These are phyloP conservation scores for Heliconius erato DNA, from an alignment of 2,888 invertebrate species.

Conservation along the genomic window DNA sequence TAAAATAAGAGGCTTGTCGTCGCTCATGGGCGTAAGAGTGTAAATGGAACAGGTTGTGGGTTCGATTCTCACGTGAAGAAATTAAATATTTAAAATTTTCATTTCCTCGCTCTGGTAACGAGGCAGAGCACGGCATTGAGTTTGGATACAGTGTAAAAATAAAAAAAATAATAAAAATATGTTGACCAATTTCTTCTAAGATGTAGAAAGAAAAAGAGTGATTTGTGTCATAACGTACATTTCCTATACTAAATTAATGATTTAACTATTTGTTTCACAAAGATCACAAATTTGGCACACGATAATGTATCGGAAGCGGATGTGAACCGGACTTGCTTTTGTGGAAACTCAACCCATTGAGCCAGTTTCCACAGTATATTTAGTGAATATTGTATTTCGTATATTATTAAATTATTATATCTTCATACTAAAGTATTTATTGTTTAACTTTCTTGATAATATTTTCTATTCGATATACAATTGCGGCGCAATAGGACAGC, in stretches of 20 bases:
- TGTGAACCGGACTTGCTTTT: conserved; percentile 1
- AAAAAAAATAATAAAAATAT: too few species aligned
- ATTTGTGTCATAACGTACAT: too few species aligned
- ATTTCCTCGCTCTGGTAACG: neutral
- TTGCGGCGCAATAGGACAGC: too few species aligned
- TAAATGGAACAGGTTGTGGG: too few species aligned
- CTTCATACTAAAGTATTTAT: neutral
- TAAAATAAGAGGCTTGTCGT: neutral
- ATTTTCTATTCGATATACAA: too few species aligned
- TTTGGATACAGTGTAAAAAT: too few species aligned
- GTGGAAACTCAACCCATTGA: neutral
- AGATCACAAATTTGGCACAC: conserved; percentile 9
- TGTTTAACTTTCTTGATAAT: neutral
- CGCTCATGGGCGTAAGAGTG: neutral
- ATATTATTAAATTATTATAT: neutral
- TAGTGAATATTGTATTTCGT: neutral
- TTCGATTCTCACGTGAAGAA: neutral
- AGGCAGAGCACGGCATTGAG: neutral
- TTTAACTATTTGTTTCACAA: neutral
- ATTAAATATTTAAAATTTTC: too few species aligned
- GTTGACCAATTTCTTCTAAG: too few species aligned
- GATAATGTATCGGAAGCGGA: neutral
- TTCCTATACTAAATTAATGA: neutral
- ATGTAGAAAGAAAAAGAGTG: too few species aligned
- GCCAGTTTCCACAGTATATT: neutral